These are phyloP conservation scores for Crocuta crocuta DNA, from an alignment of 2,113 vertebrate species.

Conservation along the genomic window DNA sequence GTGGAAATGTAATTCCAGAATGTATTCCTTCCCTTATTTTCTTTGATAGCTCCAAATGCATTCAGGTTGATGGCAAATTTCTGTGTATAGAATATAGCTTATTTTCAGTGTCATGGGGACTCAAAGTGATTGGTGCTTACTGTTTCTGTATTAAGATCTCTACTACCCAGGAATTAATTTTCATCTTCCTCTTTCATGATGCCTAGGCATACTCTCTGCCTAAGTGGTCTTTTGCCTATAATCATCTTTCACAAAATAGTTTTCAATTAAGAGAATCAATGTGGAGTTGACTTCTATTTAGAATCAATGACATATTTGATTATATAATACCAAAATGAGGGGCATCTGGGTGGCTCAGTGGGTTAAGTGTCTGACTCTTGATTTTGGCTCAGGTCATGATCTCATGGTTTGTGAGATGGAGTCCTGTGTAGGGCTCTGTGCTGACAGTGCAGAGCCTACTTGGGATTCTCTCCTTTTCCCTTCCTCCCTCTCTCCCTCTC, in stretches of 20 bases:
- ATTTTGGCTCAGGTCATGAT: neutral
- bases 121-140: neutral
- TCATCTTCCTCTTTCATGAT: neutral
- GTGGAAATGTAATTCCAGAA: neutral
- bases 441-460: neutral
- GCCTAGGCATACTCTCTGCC: neutral
- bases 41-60: neutral
- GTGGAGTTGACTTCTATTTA: neutral
- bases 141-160: neutral
- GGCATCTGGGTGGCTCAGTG: neutral
- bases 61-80: neutral
- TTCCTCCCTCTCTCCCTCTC: neutral
- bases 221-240: neutral
- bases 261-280: neutral
- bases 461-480: neutral
- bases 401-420: neutral
- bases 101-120: neutral
- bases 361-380: neutral
- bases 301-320: neutral
- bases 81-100: neutral
- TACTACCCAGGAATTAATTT: neutral
- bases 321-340: neutral
- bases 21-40: neutral
- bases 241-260: neutral
- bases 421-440: neutral